Percentiles rank a stretch among this genome's conserved stretches.
Conservation (phyloP, 2,888 invertebrate species). For the Gisinianus flammeolus region DNA sequence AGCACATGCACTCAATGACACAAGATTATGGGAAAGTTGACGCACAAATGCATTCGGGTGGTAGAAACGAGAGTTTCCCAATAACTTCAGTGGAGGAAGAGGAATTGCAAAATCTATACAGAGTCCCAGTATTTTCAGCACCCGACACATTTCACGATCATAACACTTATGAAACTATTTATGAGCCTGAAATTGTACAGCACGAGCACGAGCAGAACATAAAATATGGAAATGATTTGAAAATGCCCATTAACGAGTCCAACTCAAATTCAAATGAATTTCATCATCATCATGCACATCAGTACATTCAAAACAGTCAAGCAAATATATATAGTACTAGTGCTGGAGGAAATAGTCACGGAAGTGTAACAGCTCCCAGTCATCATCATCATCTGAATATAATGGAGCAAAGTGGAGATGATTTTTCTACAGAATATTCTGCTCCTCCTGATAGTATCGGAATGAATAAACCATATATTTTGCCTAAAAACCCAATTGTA, state of each 20-base stretch:
- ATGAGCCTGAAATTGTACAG: background rate
- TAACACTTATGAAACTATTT: background rate
- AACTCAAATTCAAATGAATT: background rate
- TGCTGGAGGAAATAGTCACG: too few relatives aligned
- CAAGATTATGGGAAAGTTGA: too few relatives aligned
- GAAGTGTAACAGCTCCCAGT: background rate
- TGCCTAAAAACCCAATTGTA: background rate
- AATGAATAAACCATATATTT: background rate
- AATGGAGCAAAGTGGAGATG: background rate
- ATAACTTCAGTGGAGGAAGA: constrained; percentile 1
- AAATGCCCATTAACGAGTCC: background rate
- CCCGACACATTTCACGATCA: background rate
- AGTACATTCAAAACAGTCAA: background rate
- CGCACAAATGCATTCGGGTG: too few relatives aligned
- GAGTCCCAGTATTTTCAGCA: background rate
- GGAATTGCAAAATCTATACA: background rate
- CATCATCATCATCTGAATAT: background rate
- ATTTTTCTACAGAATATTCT: background rate
- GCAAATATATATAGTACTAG: background rate
- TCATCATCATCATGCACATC: background rate
- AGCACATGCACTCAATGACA: constrained; percentile 10
- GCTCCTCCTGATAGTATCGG: background rate
- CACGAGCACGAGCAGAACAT: background rate
- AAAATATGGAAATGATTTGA: too few relatives aligned
- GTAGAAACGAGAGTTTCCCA: too few relatives aligned